Conservation (phyloP, 2,113 vertebrate species). For the Triplophysa rosa region DNA sequence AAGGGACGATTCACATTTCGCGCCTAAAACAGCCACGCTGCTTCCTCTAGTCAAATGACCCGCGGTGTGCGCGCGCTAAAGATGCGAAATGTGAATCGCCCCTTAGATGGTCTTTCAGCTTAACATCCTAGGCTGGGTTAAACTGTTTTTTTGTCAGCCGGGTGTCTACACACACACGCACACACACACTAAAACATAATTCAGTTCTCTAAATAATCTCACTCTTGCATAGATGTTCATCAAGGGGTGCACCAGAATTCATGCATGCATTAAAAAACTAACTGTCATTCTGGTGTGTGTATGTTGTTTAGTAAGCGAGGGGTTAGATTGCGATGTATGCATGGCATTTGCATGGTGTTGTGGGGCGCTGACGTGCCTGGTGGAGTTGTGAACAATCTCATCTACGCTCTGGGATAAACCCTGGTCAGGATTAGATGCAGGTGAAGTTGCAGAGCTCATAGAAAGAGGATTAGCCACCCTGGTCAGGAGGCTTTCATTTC, state of each 20-base stretch:
- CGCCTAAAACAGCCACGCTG: too few species aligned
- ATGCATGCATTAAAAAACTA: constrained; percentile 28
- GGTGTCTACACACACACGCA: too few species aligned
- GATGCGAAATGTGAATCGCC: too few species aligned
- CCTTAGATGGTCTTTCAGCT: too few species aligned
- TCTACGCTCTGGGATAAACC: constrained; percentile 63
- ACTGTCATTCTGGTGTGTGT: constrained; percentile 16
- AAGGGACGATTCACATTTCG: too few species aligned
- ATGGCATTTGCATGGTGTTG: constrained; percentile 36
- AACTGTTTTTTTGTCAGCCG: too few species aligned
- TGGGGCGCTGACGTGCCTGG: constrained; percentile 19
- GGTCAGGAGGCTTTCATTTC: constrained; percentile 67
- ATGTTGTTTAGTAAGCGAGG: constrained; percentile 23
- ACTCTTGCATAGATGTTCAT: not conserved
- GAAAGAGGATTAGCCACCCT: constrained; percentile 67
- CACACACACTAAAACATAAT: too few species aligned
- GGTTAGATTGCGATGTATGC: not conserved
- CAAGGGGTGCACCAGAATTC: not conserved
- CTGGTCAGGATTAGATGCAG: constrained; percentile 68
- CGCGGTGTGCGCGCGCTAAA: too few species aligned
- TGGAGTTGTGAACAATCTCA: constrained; percentile 38
- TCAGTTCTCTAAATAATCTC: not conserved
- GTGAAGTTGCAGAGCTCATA: constrained; percentile 77
- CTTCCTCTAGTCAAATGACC: too few species aligned
- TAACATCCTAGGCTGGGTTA: too few species aligned